Percentiles rank a stretch among this genome's conserved stretches.
These are phyloP conservation scores for Gymnopithys bicolor DNA, from an alignment of 2,797 vertebrate species.

Conservation along the genomic window DNA sequence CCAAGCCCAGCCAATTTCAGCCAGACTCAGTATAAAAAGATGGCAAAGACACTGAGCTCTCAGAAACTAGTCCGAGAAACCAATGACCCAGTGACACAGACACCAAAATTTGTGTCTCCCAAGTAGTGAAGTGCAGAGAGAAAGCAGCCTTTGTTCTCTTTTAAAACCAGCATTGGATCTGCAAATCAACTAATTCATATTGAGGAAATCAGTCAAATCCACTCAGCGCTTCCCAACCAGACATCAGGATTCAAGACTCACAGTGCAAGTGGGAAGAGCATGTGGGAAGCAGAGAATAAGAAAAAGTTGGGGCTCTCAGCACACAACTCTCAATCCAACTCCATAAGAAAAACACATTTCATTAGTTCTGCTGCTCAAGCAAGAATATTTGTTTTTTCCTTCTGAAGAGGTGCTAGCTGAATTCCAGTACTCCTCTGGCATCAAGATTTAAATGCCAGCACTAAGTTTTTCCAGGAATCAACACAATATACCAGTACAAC, in stretches of 20 bases:
- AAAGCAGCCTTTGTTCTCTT: neutral
- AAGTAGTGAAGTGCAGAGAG: neutral
- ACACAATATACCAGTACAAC: neutral
- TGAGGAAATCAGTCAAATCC: neutral
- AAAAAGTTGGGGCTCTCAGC: neutral
- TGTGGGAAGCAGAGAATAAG: neutral
- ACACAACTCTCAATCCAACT: neutral
- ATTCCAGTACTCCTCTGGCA: neutral
- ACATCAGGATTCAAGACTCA: neutral
- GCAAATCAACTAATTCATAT: neutral
- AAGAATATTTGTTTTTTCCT: neutral
- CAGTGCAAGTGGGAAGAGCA: neutral
- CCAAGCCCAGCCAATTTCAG: neutral
- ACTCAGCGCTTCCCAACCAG: neutral
- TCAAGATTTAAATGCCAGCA: neutral
- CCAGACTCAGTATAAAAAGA: neutral
- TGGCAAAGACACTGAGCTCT: neutral
- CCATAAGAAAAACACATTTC: neutral
- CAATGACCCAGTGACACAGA: neutral
- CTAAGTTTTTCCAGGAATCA: neutral
- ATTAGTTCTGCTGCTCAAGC: neutral
- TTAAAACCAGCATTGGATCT: neutral
- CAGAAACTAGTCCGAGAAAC: neutral
- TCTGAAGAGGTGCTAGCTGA: neutral
- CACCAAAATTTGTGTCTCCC: neutral